phyloP scores from a whole-genome alignment of 2,113 vertebrate genomes.

The Psilopogon haemacephalus region DNA sequence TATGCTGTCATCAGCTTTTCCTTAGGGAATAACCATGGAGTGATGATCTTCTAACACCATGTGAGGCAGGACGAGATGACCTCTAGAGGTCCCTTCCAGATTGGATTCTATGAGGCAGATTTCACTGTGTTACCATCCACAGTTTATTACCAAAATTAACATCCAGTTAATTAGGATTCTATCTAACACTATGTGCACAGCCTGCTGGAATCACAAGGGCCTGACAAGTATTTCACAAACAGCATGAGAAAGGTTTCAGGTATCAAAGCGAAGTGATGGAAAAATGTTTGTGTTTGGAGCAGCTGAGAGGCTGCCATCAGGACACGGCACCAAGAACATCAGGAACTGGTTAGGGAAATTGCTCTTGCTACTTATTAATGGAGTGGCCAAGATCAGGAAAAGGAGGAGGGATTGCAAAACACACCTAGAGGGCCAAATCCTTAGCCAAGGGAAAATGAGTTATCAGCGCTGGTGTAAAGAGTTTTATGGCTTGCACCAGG shows the following conservation, averaged over 20 bases:
- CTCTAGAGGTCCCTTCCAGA: no score
- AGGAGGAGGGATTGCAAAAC: not conserved
- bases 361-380: not conserved
- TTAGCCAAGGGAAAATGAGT: not conserved
- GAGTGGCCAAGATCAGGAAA: not conserved
- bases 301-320: not conserved
- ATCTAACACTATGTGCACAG: accelerated
- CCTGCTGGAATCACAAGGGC: not conserved
- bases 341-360: not conserved
- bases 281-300: not conserved
- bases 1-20: not conserved
- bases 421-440: not conserved
- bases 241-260: not conserved
- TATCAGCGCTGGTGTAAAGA: not conserved
- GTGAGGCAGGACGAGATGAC: not conserved
- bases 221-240: not conserved
- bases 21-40: not conserved
- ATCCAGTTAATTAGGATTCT: not conserved
- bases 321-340: not conserved
- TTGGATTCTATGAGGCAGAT: not conserved
- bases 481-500: not conserved
- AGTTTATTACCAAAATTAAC: not conserved
- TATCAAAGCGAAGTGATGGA: not conserved
- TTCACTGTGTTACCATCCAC: not conserved
- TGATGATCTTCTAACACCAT: not conserved